A percentile compares a stretch with the other conserved stretches of the same genome.
These are phyloP conservation scores for Saccostrea echinata DNA, from an alignment of 1,140 invertebrate genomes.

Conservation along the genomic window DNA sequence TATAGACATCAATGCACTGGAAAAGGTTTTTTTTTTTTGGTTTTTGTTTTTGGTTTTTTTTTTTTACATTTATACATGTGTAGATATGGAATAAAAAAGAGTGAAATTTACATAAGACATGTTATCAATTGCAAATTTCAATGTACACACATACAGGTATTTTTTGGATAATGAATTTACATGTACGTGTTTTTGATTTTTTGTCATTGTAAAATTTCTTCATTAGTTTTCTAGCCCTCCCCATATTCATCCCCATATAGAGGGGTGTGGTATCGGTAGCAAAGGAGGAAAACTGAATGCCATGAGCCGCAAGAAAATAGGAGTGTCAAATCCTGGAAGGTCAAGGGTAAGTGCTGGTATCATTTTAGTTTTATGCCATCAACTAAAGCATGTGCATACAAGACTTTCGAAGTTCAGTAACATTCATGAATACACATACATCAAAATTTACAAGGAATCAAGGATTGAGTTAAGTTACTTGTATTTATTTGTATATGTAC, in stretches of 20 bases:
- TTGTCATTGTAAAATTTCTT: too few species aligned
- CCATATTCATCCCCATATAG: conserved; percentile 35
- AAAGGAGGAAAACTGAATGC: conserved; percentile 64
- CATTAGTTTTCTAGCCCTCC: conserved; percentile 18
- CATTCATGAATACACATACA: too few species aligned
- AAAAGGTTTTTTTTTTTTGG: conserved; percentile 70
- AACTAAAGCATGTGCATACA: too few species aligned
- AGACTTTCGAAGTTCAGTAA: too few species aligned
- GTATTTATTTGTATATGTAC: too few species aligned
- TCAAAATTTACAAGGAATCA: too few species aligned
- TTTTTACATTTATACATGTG: background rate
- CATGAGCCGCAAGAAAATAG: conserved; percentile 64
- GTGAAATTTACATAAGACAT: background rate
- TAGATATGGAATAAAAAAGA: background rate
- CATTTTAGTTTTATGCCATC: too few species aligned
- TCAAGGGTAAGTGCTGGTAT: conserved; percentile 56
- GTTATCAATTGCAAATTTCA: too few species aligned
- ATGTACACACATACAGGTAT: too few species aligned
- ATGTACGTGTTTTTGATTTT: too few species aligned
- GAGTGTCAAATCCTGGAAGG: conserved; percentile 50
- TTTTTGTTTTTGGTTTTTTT: background rate
- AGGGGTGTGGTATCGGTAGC: conserved; percentile 53
- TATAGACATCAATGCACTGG: conserved; percentile 72
- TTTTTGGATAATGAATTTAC: too few species aligned
- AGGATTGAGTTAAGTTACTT: too few species aligned